Evolutionary conservation across 1,140 invertebrate genomes (phyloP).

Genomic region (Acromyrmex echinatior): DNA sequence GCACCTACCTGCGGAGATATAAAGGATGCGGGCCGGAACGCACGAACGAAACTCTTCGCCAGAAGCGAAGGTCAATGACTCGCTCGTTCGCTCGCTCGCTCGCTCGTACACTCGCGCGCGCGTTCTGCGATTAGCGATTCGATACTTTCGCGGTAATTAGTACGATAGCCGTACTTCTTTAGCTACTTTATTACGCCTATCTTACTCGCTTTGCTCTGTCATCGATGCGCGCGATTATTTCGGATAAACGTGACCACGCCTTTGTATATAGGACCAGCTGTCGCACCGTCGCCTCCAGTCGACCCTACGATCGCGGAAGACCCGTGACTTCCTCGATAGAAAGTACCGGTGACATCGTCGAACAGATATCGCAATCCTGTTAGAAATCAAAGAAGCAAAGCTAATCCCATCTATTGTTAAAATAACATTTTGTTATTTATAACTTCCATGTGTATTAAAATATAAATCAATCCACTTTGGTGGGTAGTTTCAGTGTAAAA

Average conservation of each 20-base stretch:
- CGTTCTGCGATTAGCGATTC: conserved; percentile 61
- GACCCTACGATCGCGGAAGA: conserved; percentile 20
- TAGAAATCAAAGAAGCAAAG: no score
- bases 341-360: neutral
- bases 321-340: conserved; percentile 5
- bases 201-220: neutral
- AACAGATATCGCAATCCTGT: neutral
- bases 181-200: conserved; percentile 2
- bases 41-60: conserved; percentile 50
- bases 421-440: no score
- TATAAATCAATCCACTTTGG: no score
- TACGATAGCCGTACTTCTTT: conserved; percentile 19
- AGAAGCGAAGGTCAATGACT: conserved; percentile 68
- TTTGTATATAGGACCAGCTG: conserved; percentile 48
- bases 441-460: no score
- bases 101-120: neutral
- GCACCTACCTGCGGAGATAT: conserved; percentile 38
- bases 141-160: conserved; percentile 69
- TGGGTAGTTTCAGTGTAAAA: no score
- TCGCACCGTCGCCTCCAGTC: conserved; percentile 2
- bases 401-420: no score
- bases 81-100: neutral
- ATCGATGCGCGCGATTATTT: conserved; percentile 57
- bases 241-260: conserved; percentile 62
- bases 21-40: conserved; percentile 57